Percentiles rank a stretch among this genome's conserved stretches.
Conservation (phyloP, 2,797 vertebrate species). For the Cyclura pinguis region DNA sequence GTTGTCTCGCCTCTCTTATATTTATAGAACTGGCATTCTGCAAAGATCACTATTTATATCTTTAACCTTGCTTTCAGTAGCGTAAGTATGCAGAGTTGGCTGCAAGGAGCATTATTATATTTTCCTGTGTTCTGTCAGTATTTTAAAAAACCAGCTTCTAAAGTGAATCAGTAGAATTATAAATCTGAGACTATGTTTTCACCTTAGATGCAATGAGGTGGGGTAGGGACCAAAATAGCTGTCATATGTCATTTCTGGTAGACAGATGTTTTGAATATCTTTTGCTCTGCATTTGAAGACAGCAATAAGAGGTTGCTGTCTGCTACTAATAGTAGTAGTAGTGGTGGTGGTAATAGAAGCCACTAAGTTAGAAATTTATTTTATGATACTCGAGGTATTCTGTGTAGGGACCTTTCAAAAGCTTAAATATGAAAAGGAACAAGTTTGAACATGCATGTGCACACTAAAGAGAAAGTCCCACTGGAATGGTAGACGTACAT, state of each 20-base stretch:
- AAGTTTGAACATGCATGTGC: neutral
- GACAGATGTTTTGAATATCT: neutral
- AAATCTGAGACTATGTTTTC: conserved; percentile 58
- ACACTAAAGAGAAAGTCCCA: neutral
- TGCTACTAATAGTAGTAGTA: no score
- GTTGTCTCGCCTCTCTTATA: conserved; percentile 32
- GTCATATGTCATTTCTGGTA: neutral
- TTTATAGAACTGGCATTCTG: conserved; percentile 19
- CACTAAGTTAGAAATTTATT: neutral
- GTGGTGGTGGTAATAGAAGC: neutral
- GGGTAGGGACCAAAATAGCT: neutral
- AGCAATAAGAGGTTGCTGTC: neutral
- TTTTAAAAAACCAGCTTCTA: conserved; percentile 48
- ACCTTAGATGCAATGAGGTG: neutral
- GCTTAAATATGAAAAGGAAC: neutral
- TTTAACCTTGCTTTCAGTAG: conserved; percentile 36
- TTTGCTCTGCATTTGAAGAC: neutral
- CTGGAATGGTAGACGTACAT: neutral
- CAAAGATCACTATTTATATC: conserved; percentile 44
- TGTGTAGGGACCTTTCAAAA: neutral
- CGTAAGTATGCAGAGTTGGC: conserved; percentile 33
- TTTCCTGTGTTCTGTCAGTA: conserved; percentile 35
- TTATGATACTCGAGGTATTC: neutral
- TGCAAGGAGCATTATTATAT: neutral
- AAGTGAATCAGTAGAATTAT: conserved; percentile 47